Evolutionary conservation across 2,888 invertebrate species (phyloP), one percentile per base, ranked within the genome.

Genomic region (Fragum sueziense): DNA sequence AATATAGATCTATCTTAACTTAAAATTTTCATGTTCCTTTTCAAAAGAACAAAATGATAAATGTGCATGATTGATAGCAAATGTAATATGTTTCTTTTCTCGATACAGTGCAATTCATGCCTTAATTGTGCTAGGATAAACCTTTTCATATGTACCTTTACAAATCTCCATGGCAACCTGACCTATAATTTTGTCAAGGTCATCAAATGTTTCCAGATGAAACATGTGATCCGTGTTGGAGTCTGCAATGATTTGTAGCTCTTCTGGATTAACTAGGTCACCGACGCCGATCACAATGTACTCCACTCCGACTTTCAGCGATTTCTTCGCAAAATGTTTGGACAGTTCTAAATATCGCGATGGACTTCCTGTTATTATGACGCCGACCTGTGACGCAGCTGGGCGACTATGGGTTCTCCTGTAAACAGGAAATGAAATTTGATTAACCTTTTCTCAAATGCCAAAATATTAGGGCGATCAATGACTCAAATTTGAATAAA

Each of bases 221-320:
- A 86, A 90, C 29, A 85, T 79, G 33, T 85, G 80, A 7, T 81
- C 52, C 9, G 80, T 77, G 20, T 85, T 83, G 0, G 82, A 69
- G 6, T 84, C 85, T 14, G 87, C 72, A 31, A 90, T 84, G 20
- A 86, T 81, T 22, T 79, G 74, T 54, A 90, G 76, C 41, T 90
- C 90, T 11, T 89, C 87, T 1, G 78, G 74, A n/a, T 86, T 81
- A 11, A 89, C 85, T 0, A 84, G 68, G 11, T 80, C 70, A n/a
- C 89, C 90, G 20, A 89, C 86, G 7, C 89, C 90, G 4, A 91
- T 86, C 4, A 87, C 88, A 65, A 91, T 84, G 74, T 91, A 80
- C 17, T 87, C 77, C 22, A 91, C 86, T 25, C 90, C 91, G 0
- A 87, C 87, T 52, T 85, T 79, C 0, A 82, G 74, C 0, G 90